Conservation (phyloP, 2,797 vertebrate species). For the Nannoperca australis region DNA sequence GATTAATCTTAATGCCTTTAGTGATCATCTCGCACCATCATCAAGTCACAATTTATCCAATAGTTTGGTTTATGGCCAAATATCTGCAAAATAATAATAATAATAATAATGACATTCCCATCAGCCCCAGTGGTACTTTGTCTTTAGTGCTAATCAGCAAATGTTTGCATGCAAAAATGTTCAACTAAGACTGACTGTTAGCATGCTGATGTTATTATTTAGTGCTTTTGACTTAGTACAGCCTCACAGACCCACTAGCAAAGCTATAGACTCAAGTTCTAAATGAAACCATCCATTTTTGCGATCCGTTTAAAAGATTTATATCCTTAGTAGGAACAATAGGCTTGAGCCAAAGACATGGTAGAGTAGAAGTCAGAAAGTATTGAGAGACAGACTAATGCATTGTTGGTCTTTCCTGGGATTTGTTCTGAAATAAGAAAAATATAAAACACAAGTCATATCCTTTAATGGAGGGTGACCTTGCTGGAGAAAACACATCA, state of each 20-base stretch:
- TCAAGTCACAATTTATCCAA: background rate
- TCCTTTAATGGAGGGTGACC: slow-evolving; percentile 24
- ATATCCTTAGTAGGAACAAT: background rate
- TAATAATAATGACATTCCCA: background rate
- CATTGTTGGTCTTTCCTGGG: background rate
- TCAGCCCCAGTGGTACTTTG: background rate
- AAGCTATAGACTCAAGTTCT: no score
- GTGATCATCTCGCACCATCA: background rate
- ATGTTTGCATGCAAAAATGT: no score
- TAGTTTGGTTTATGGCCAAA: background rate
- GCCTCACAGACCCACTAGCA: background rate
- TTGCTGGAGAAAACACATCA: slow-evolving; percentile 13
- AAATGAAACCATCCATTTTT: background rate
- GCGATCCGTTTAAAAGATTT: background rate
- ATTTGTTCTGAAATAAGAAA: background rate
- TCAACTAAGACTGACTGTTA: background rate
- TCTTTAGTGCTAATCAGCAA: background rate
- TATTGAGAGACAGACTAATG: background rate
- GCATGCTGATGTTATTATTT: background rate
- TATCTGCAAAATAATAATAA: background rate
- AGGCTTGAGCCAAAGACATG: background rate
- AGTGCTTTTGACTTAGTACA: background rate
- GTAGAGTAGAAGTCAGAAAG: background rate
- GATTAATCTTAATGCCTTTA: background rate
- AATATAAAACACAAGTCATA: background rate